Conservation (phyloP, 1,140 invertebrate genomes). For the Drosophila punjabiensis region DNA sequence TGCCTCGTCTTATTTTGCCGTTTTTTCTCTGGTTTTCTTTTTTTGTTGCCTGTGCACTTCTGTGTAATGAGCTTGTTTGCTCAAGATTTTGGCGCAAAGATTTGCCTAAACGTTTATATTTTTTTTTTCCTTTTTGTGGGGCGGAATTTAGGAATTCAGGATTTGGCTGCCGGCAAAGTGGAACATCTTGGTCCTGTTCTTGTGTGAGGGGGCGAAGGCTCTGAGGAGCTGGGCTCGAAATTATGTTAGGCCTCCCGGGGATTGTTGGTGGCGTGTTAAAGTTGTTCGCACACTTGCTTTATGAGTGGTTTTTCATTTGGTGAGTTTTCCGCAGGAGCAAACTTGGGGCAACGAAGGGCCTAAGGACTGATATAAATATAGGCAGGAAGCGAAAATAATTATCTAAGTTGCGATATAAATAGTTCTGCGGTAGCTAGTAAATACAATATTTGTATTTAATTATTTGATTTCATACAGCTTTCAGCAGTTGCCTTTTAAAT, state of each 20-base stretch:
- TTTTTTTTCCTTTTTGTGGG: conserved; percentile 6
- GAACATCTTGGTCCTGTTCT: conserved; percentile 52
- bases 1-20: conserved; percentile 22
- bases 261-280: conserved; percentile 17
- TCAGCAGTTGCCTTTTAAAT: not conserved
- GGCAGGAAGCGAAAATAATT: not conserved
- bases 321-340: not conserved
- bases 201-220: not conserved
- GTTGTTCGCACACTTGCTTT: conserved; percentile 16
- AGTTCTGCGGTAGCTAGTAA: not conserved
- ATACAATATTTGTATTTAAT: not conserved
- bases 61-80: conserved; percentile 74
- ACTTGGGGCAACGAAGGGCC: not conserved
- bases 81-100: conserved; percentile 66
- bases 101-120: conserved; percentile 65
- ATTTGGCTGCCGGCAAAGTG: conserved; percentile 43
- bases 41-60: conserved; percentile 6
- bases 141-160: not conserved
- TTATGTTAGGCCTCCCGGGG: conserved; percentile 30
- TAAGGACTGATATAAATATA: conserved; percentile 2
- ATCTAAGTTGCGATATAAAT: not conserved
- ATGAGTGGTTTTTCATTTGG: conserved; percentile 16
- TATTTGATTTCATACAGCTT: not conserved
- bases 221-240: conserved; percentile 8
- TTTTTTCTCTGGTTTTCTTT: conserved; percentile 11